Evolutionary conservation across 2,888 invertebrate species (phyloP).

Genomic region (Trisateles emortualis): DNA sequence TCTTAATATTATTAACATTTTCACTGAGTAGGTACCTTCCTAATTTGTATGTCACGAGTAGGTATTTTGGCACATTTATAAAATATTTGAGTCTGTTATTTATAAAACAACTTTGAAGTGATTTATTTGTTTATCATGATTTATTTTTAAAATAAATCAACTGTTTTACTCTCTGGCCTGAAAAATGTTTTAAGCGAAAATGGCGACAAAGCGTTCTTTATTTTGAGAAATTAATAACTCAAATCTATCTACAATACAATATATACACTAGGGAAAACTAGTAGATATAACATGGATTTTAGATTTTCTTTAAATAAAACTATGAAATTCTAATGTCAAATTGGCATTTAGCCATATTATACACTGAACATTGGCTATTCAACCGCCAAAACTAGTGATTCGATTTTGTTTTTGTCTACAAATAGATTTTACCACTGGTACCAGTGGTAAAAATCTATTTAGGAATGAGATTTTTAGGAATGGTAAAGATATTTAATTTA

Average conservation of each 20-base stretch:
- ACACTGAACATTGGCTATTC: too few relatives aligned
- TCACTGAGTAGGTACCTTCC: background rate
- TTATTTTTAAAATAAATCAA: conserved; percentile 8
- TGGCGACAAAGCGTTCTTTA: background rate
- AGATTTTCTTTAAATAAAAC: too few relatives aligned
- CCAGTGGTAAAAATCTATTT: too few relatives aligned
- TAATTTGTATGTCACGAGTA: conserved; percentile 5
- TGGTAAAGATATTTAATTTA: background rate
- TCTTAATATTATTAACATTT: background rate
- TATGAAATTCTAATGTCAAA: too few relatives aligned
- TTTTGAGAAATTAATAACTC: background rate
- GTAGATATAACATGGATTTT: too few relatives aligned
- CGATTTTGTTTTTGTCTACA: too few relatives aligned
- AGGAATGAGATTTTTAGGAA: background rate
- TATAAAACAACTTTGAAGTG: conserved; percentile 22
- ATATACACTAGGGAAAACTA: too few relatives aligned
- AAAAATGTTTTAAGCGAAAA: conserved; percentile 2
- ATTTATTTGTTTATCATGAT: conserved; percentile 21
- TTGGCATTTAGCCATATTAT: too few relatives aligned
- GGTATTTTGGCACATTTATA: conserved; percentile 23
- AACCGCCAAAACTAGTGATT: too few relatives aligned
- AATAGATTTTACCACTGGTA: too few relatives aligned
- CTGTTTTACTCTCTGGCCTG: conserved; percentile 4
- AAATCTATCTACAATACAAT: background rate
- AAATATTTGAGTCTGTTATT: conserved; percentile 14